These are phyloP conservation scores for Pemphigus obesinymphae DNA, from an alignment of 1,140 invertebrate genomes.

Conservation along the genomic window DNA sequence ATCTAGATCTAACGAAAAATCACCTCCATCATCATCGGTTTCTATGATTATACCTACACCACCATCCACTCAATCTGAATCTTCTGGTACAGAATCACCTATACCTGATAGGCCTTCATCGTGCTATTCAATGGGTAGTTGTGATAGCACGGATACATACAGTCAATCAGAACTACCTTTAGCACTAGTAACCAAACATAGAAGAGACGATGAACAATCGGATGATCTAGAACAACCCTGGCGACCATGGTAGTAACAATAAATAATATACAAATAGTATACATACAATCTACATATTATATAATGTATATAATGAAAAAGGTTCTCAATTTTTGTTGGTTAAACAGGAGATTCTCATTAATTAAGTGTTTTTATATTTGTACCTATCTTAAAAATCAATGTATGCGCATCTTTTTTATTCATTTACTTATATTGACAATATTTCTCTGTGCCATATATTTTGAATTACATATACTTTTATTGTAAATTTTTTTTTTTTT, in stretches of 20 bases:
- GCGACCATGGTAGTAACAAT: conserved; percentile 16
- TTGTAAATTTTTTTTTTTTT: conserved; percentile 7
- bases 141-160: background rate
- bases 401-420: background rate
- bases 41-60: background rate
- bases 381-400: background rate
- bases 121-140: conserved; percentile 5
- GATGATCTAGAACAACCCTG: background rate
- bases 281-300: too few relatives aligned
- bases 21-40: background rate
- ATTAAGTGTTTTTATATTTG: background rate
- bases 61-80: conserved; percentile 1
- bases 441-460: conserved; percentile 24
- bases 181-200: conserved; percentile 1
- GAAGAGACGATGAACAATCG: background rate
- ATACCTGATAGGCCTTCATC: background rate
- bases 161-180: conserved; percentile 4
- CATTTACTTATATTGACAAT: background rate
- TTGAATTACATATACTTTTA: too few relatives aligned
- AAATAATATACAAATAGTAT: too few relatives aligned
- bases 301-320: too few relatives aligned
- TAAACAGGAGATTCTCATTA: conserved; percentile 6
- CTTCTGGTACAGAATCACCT: background rate
- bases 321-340: too few relatives aligned
- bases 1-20: conserved; percentile 37